Percentiles rank a stretch among this genome's conserved stretches.
phyloP scores from a whole-genome alignment of 2,797 vertebrate species.

The Phoeniculus purpureus region DNA sequence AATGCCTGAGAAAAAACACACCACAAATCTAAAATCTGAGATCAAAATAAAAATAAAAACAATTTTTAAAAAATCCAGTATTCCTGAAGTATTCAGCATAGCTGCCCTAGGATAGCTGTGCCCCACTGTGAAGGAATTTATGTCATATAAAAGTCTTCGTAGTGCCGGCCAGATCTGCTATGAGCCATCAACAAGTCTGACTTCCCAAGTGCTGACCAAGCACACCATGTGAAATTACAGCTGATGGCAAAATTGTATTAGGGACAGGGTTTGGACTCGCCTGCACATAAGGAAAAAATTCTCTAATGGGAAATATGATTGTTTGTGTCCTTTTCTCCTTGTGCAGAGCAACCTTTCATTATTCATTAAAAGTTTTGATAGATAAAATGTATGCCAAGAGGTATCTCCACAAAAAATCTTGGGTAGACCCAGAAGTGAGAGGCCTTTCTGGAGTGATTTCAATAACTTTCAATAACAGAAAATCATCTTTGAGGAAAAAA shows the following conservation, averaged over 20 bases:
- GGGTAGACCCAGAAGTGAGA: rapidly evolving
- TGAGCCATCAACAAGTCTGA: neutral
- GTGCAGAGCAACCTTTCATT: neutral
- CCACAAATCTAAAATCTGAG: neutral
- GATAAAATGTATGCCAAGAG: rapidly evolving
- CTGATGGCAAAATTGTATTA: neutral
- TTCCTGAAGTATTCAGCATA: neutral
- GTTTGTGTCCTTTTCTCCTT: neutral
- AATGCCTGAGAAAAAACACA: neutral
- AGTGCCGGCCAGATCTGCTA: neutral
- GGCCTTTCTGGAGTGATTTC: neutral
- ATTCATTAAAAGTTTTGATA: rapidly evolving
- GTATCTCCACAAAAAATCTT: neutral
- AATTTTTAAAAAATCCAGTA: neutral
- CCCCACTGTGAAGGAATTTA: neutral
- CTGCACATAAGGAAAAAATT: neutral
- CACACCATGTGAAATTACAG: neutral
- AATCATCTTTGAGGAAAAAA: neutral
- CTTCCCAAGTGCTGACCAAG: neutral
- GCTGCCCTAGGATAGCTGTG: neutral
- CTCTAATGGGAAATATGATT: too few relatives aligned
- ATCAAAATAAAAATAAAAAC: neutral
- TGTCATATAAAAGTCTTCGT: neutral
- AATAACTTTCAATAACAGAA: neutral
- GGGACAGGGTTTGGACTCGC: neutral